These are phyloP conservation scores for Silvanus unidentatus DNA, from an alignment of 2,888 invertebrate genomes.

Conservation along the genomic window DNA sequence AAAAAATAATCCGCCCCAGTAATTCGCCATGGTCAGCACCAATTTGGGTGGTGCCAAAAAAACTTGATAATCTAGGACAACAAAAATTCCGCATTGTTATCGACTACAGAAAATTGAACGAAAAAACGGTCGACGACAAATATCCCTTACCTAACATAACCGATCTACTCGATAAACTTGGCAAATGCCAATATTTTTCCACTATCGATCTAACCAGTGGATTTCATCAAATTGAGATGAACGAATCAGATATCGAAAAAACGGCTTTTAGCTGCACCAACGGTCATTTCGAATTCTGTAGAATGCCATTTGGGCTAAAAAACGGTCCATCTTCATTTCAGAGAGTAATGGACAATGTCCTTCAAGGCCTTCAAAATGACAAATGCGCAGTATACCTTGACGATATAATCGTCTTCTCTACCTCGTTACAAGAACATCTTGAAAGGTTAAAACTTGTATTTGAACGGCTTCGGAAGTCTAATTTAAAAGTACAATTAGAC, in stretches of 20 bases:
- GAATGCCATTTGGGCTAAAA: slow-evolving; percentile 30
- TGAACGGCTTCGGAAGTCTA: slow-evolving; percentile 18
- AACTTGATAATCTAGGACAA: slow-evolving; percentile 14
- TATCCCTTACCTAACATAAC: slow-evolving; percentile 32
- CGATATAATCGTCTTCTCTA: slow-evolving; percentile 31
- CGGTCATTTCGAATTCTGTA: slow-evolving; percentile 25
- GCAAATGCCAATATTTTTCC: slow-evolving; percentile 26
- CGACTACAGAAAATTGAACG: slow-evolving; percentile 17
- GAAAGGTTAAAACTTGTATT: slow-evolving; percentile 22
- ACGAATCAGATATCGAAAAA: slow-evolving; percentile 22
- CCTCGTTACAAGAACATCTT: slow-evolving; percentile 28
- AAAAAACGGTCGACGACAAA: slow-evolving; percentile 23
- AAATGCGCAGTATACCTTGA: slow-evolving; percentile 30
- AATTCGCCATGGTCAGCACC: slow-evolving; percentile 15
- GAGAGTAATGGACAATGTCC: slow-evolving; percentile 26
- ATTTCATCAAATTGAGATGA: slow-evolving; percentile 27
- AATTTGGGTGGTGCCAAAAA: slow-evolving; percentile 22
- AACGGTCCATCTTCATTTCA: no score
- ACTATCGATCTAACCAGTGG: slow-evolving; percentile 25
- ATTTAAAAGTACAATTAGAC: slow-evolving; percentile 27
- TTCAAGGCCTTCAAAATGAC: slow-evolving; percentile 22
- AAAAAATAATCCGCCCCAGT: slow-evolving; percentile 17
- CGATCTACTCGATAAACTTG: slow-evolving; percentile 33
- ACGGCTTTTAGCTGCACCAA: slow-evolving; percentile 26
- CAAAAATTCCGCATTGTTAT: slow-evolving; percentile 19